Percentiles rank a stretch among this genome's conserved stretches.
Conservation (phyloP, 1,140 invertebrate genomes). For the Brachionus rotundiformis region DNA sequence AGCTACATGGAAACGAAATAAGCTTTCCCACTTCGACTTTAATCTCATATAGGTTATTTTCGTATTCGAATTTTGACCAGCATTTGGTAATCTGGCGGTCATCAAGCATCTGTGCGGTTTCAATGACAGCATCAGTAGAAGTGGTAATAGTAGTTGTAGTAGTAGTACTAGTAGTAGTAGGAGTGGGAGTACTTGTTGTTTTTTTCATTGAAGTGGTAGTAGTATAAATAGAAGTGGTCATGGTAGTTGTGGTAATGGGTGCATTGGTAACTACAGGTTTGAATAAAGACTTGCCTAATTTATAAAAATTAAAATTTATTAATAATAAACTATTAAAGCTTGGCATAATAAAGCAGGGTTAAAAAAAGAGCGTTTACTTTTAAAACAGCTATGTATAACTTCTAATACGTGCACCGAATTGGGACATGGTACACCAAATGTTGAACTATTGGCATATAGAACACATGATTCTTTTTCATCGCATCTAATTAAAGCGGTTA, state of each 20-base stretch:
- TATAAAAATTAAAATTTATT: background rate
- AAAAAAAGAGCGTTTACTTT: constrained; percentile 33
- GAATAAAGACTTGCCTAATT: background rate
- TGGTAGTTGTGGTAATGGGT: background rate
- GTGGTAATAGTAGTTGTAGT: background rate
- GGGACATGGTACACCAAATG: constrained; percentile 46
- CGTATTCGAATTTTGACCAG: background rate
- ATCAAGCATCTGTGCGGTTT: background rate
- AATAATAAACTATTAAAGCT: background rate
- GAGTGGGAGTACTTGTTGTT: background rate
- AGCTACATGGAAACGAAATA: background rate
- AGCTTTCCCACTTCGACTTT: background rate
- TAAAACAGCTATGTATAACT: constrained; percentile 23
- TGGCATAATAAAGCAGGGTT: background rate
- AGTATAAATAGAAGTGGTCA: background rate
- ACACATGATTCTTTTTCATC: constrained; percentile 43
- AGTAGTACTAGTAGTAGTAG: background rate
- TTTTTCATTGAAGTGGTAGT: background rate
- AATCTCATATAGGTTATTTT: background rate
- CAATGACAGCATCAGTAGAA: background rate
- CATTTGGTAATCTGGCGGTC: background rate
- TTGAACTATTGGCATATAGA: constrained; percentile 23
- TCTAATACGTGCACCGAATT: constrained; percentile 45
- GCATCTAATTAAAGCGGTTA: constrained; percentile 48
- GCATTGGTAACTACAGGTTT: too few relatives aligned